These are phyloP conservation scores for Montipora capricornis DNA, from an alignment of 64 coral and sea anemone species.

Conservation along the genomic window DNA sequence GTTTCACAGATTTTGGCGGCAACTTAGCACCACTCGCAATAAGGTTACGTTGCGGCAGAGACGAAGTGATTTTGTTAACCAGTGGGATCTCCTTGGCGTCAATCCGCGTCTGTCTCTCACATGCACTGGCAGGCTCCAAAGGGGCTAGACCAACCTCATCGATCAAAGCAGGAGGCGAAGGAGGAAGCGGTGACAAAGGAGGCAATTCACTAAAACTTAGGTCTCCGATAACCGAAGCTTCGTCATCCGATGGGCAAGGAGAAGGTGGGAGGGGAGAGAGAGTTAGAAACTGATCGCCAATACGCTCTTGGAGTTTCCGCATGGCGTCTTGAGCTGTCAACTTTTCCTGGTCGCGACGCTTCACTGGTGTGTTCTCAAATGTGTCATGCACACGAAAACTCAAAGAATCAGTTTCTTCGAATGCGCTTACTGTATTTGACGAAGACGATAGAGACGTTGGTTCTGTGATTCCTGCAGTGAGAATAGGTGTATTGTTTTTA, in stretches of 20 bases:
- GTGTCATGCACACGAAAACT: neutral
- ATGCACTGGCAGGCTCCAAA: neutral
- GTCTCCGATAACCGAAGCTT: neutral
- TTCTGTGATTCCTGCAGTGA: neutral
- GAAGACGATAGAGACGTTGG: neutral
- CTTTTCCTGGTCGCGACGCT: neutral
- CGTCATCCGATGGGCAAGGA: slow-evolving; percentile 34
- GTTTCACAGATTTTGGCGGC: neutral
- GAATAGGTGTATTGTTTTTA: neutral
- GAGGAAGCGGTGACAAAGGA: slow-evolving; percentile 5
- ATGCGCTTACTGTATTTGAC: neutral
- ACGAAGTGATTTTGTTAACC: neutral
- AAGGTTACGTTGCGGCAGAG: neutral
- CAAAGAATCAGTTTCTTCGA: neutral
- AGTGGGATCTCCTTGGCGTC: too few relatives aligned
- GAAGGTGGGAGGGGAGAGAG: slow-evolving; percentile 56
- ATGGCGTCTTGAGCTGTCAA: neutral
- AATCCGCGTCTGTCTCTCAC: neutral
- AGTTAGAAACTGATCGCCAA: slow-evolving; percentile 5
- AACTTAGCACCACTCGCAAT: neutral
- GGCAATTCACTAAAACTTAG: neutral
- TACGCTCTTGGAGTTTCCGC: neutral
- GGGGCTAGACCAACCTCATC: neutral
- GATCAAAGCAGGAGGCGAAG: neutral
- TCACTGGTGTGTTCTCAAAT: neutral